These are phyloP conservation scores for Brachyopa scutellaris DNA, from an alignment of 2,888 invertebrate species.

Conservation along the genomic window DNA sequence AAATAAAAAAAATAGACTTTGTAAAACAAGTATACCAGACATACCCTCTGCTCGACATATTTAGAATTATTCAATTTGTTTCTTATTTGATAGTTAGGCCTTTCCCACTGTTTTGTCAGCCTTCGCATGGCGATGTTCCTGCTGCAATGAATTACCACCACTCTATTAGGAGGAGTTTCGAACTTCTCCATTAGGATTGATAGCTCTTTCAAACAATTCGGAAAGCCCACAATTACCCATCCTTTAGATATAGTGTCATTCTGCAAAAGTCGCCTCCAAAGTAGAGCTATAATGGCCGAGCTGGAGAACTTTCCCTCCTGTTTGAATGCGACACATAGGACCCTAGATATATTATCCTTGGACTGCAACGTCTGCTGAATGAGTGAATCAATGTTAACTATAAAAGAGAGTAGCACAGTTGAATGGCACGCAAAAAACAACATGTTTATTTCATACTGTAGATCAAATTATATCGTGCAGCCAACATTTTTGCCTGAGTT, in stretches of 20 bases:
- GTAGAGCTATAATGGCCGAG: conserved; percentile 75
- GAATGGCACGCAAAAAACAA: neutral
- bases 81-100: neutral
- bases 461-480: conserved; percentile 82
- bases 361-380: conserved; percentile 76
- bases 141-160: conserved; percentile 77
- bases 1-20: conserved; percentile 32
- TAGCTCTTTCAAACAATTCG: conserved; percentile 83
- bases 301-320: conserved; percentile 74
- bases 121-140: conserved; percentile 76
- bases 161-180: conserved; percentile 84
- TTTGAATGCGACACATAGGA: conserved; percentile 75
- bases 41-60: conserved; percentile 76
- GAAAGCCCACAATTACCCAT: conserved; percentile 84
- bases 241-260: conserved; percentile 83
- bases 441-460: conserved; percentile 83
- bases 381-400: conserved; percentile 77
- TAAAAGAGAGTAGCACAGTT: neutral
- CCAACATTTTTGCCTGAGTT: conserved; percentile 83
- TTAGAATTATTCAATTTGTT: conserved; percentile 59
- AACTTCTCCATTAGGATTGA: conserved; percentile 82
- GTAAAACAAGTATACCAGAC: no score
- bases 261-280: conserved; percentile 77
- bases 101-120: conserved; percentile 73
- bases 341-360: conserved; percentile 58